Percentiles rank a stretch among this genome's conserved stretches.
These are phyloP conservation scores for Gryllus bimaculatus DNA, from an alignment of 1,140 invertebrate genomes.

Conservation along the genomic window DNA sequence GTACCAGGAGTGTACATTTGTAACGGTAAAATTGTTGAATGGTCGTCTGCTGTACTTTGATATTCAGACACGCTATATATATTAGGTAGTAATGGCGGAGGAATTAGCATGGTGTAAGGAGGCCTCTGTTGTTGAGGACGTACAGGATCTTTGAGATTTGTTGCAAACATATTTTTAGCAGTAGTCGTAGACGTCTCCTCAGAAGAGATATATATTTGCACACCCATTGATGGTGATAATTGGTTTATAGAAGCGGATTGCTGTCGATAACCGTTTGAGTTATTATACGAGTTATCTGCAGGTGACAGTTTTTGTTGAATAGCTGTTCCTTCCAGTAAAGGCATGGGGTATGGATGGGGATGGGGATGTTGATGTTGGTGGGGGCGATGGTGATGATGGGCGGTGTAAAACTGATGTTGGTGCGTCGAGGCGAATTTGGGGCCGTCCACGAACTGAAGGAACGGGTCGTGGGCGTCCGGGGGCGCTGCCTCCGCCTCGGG, in stretches of 20 bases:
- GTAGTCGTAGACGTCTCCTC: no score
- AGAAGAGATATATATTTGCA: no score
- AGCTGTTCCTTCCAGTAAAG: no score
- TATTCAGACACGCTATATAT: constrained; percentile 6
- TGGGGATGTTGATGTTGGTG: no score
- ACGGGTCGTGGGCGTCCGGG: constrained; percentile 35
- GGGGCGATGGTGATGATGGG: no score
- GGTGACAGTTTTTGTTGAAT: no score
- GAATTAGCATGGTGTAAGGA: constrained; percentile 51
- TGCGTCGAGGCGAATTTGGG: constrained; percentile 34
- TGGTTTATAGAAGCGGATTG: no score
- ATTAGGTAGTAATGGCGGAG: constrained; percentile 45
- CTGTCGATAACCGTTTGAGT: no score
- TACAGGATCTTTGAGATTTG: no score
- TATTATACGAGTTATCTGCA: no score
- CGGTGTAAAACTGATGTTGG: constrained; percentile 26
- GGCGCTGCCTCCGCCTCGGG: constrained; percentile 22
- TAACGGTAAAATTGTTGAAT: background rate
- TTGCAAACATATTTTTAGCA: no score
- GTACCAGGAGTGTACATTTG: background rate
- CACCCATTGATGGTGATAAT: no score
- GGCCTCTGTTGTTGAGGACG: constrained; percentile 9
- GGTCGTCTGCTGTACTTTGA: background rate
- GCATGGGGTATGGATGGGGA: background rate
- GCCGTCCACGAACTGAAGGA: constrained; percentile 41